These are phyloP conservation scores for Ennomos erosarius DNA, from an alignment of 2,888 invertebrate species.

Conservation along the genomic window DNA sequence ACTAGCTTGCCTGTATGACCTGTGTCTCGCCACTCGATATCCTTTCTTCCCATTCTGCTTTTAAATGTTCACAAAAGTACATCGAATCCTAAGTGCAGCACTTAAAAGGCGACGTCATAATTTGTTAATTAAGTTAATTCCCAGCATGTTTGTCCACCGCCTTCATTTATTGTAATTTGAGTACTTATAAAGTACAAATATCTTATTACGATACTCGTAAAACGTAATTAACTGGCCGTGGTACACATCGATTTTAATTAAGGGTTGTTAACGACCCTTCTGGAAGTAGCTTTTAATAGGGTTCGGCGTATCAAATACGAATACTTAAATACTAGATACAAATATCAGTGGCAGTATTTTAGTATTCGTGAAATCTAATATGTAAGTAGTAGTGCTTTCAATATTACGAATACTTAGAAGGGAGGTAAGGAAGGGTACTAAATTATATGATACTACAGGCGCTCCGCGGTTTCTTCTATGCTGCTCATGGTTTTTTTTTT, in stretches of 20 bases:
- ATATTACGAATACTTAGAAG: too few species aligned
- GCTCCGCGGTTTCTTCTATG: too few species aligned
- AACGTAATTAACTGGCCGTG: conserved; percentile 21
- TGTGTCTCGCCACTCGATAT: too few species aligned
- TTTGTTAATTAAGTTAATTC: conserved; percentile 14
- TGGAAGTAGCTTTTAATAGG: conserved; percentile 18
- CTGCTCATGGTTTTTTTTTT: too few species aligned
- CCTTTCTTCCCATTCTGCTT: too few species aligned
- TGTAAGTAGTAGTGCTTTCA: too few species aligned
- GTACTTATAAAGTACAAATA: conserved; percentile 18
- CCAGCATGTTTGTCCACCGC: conserved; percentile 23
- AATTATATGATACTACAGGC: too few species aligned
- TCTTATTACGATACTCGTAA: conserved; percentile 22
- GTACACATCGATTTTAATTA: conserved; percentile 24
- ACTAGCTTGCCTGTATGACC: too few species aligned
- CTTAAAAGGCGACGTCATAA: background rate
- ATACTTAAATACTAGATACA: background rate
- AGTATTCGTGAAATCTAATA: too few species aligned
- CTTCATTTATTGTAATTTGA: conserved; percentile 22
- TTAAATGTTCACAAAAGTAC: background rate
- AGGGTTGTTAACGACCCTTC: conserved; percentile 15
- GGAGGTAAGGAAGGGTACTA: too few species aligned
- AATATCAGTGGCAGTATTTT: too few species aligned
- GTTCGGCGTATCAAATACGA: background rate
- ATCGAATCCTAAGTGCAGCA: background rate